Base-by-base conservation (phyloP, 2,888 invertebrate species). In the Glyphotaelius pellucidus region DNA sequence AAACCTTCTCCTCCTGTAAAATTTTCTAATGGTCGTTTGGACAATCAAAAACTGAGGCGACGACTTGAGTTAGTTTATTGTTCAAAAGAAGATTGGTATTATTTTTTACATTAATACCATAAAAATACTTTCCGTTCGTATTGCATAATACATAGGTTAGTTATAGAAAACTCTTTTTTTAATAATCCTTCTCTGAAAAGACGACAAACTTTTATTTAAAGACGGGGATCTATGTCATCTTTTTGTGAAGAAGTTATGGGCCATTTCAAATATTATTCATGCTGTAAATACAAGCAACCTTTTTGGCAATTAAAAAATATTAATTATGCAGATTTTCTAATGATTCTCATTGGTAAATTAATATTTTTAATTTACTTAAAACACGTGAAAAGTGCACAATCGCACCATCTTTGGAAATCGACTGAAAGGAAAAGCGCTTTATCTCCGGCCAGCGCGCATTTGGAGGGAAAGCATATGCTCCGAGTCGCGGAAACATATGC, bases 391-490 rank as follows among this genome's bases (percentile, higher is more conserved):
- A 86, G 47, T n/a, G 88, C 15, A 89, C 79, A 15, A 89, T 80
- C 14, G 80, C 88, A 89, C 91, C 92, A 92, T 92, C 92, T 92
- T 80, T 88, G 67, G 91, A 79, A 38, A 12, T 35, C 14, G 15
- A 32, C n/a, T n/a, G 90, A 35, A 88, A 92, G 80, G 84, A 90
- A 32, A 67, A 92, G 30, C 90, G 91, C 47, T 91, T 90, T 79
- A 79, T 90, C 31, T 32, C 90, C 81, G 90, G 81, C 52, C 89
- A 81, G 80, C 42, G 87, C 83, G 80, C 92, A 92, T 83, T 80
- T 35, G 52, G 84, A 92, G 38, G 92, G 89, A 92, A 92, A 93
- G 91, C 93, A 93, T 93, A 93, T 93, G 93, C 90, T 93, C 80
- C 90, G 85, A 87, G 90, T 92, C 92, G 15, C 12, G 84, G 35